phyloP scores from a whole-genome alignment of 1,140 invertebrate genomes.

The Cryptotermes secundus region DNA sequence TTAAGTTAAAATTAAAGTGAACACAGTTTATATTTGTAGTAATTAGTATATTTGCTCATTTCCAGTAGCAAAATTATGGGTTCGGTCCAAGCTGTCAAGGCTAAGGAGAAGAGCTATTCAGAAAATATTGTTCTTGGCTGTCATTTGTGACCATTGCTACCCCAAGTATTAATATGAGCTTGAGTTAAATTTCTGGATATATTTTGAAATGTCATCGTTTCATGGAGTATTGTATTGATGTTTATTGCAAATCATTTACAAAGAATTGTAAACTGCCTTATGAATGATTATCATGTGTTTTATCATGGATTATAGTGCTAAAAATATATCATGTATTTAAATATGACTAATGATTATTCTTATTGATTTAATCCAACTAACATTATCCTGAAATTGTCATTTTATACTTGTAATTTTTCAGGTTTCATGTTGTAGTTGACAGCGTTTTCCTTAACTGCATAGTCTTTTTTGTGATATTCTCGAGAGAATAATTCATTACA shows the following conservation, averaged over 20 bases:
- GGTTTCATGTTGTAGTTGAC: no score
- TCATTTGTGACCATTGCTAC: neutral
- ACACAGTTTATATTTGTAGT: neutral
- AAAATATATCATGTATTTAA: slow-evolving; percentile 9
- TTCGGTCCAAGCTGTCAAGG: neutral
- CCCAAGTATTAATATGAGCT: neutral
- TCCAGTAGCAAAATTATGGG: neutral
- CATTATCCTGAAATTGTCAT: no score
- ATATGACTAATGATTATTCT: neutral
- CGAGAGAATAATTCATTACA: no score
- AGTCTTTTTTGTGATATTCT: no score
- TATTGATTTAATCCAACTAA: no score
- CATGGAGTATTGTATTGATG: slow-evolving; percentile 8
- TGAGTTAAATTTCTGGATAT: slow-evolving; percentile 9
- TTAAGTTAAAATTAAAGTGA: neutral
- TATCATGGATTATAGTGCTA: neutral
- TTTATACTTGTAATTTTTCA: no score
- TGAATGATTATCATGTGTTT: neutral
- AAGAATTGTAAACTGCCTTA: slow-evolving; percentile 14
- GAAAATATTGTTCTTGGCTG: neutral
- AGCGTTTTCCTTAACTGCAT: no score
- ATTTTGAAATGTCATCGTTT: neutral
- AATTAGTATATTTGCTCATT: neutral
- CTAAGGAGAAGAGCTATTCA: neutral
- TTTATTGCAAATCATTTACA: neutral